Evolutionary conservation across 2,113 vertebrate genomes (phyloP), one percentile per base, ranked within the genome.

Genomic region (Stomatorhinus ivindoensis): DNA sequence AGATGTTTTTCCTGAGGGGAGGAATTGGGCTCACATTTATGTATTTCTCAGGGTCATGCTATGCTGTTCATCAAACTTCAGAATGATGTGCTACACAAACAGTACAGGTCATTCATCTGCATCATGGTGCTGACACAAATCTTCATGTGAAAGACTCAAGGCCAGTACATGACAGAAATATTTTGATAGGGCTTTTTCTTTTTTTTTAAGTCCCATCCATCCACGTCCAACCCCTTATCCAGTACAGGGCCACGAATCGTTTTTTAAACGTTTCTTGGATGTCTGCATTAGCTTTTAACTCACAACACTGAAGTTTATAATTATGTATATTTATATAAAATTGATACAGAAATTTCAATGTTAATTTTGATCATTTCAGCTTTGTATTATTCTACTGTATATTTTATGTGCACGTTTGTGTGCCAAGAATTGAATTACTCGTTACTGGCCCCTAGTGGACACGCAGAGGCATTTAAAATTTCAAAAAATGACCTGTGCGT

Each of bases 401-500:
- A n/a, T 39, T 31, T 65, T 7, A 35, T 42, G 73, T 21, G 73
- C 17, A 44, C 8, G 19, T 24, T 17, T 46, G 35, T 47, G 82
- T 47, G 21, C 46, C 39, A 46, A 24, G 7, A 47, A 31, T 35
- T 53, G 7, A 86, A 50, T 24, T 4, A 48, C 1, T 48, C n/a
- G 50, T 88, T 76, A 76, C 87, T 51, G 27, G 19, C 87, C 48
- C 44, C 65, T 50, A 35, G 65, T 88, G 69, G 50, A 87, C 35
- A 87, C 2, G 27, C 27, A 39, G 11, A 39, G 61, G 2, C 50
- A 87, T 27, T 55, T 31, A 27, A 87, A 24, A 31, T 39, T 55
- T 19, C 9, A 31, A 86, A 51, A 51, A 53, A 44, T 47, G 31
- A 13, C 17, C 85, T 86, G 4, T 17, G 44, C 15, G 53, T 24